Evolutionary conservation across 2,797 vertebrate species (phyloP).

Genomic region (Sebastolobus alascanus): DNA sequence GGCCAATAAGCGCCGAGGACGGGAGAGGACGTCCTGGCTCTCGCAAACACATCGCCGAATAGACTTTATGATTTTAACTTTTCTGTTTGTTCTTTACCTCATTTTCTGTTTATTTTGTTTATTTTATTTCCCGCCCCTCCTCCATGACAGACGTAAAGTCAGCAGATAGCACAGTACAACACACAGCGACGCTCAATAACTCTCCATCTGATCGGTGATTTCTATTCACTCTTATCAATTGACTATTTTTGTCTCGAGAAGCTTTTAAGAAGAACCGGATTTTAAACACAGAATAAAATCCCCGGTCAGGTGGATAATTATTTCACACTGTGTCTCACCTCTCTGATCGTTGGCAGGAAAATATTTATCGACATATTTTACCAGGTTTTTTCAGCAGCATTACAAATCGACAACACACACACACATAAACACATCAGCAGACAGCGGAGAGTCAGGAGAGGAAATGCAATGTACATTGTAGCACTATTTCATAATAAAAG

Average conservation of each 20-base stretch:
- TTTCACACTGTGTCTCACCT: constrained; percentile 67
- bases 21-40: constrained; percentile 59
- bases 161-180: constrained; percentile 35
- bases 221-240: constrained; percentile 62
- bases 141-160: constrained; percentile 65
- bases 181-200: constrained; percentile 60
- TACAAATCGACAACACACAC: constrained; percentile 44
- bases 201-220: constrained; percentile 70
- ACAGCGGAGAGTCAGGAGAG: constrained; percentile 75
- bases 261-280: constrained; percentile 75
- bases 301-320: constrained; percentile 82
- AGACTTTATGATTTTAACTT: constrained; percentile 89
- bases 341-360: constrained; percentile 77
- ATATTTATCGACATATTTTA: constrained; percentile 76
- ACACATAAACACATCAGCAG: constrained; percentile 48
- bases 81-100: constrained; percentile 65
- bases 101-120: constrained; percentile 70
- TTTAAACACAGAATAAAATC: constrained; percentile 66
- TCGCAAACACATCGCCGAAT: constrained; percentile 86
- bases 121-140: constrained; percentile 82
- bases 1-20: constrained; percentile 88
- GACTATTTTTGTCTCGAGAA: constrained; percentile 74
- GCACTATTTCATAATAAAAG: constrained; percentile 98
- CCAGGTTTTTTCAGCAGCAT: constrained; percentile 88
- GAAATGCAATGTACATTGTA: constrained; percentile 94